Evolutionary conservation across 1,140 invertebrate species (phyloP).

Genomic region (Pissodes strobi): DNA sequence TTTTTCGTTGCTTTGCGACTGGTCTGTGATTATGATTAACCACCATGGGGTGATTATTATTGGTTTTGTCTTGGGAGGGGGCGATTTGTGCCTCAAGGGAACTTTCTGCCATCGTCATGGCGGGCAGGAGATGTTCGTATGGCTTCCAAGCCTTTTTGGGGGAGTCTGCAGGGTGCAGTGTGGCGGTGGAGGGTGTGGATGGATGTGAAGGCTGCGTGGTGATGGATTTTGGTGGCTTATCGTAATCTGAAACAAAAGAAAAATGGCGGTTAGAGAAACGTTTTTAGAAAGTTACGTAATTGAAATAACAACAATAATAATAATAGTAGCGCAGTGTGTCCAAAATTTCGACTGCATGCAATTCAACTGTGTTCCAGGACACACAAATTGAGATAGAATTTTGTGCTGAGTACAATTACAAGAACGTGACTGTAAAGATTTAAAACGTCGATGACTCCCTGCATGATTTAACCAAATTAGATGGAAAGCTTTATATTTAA

Average conservation of each 20-base stretch:
- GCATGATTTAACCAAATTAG: too few species aligned
- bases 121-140: constrained; percentile 53
- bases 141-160: constrained; percentile 26
- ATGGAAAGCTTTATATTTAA: too few species aligned
- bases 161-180: constrained; percentile 8
- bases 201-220: background rate
- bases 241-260: background rate
- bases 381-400: too few species aligned
- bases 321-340: too few species aligned
- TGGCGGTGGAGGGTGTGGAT: background rate
- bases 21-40: constrained; percentile 67
- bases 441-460: too few species aligned
- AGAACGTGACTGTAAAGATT: too few species aligned
- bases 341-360: too few species aligned
- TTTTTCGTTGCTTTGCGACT: constrained; percentile 65
- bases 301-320: too few species aligned
- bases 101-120: constrained; percentile 71
- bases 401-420: too few species aligned
- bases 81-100: constrained; percentile 62
- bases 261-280: background rate
- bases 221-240: background rate
- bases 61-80: constrained; percentile 59
- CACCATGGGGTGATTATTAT: constrained; percentile 63
- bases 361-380: too few species aligned
- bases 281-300: too few species aligned